phyloP scores from a whole-genome alignment of 2,888 invertebrate species.

The Caenorhabditis doughertyi region DNA sequence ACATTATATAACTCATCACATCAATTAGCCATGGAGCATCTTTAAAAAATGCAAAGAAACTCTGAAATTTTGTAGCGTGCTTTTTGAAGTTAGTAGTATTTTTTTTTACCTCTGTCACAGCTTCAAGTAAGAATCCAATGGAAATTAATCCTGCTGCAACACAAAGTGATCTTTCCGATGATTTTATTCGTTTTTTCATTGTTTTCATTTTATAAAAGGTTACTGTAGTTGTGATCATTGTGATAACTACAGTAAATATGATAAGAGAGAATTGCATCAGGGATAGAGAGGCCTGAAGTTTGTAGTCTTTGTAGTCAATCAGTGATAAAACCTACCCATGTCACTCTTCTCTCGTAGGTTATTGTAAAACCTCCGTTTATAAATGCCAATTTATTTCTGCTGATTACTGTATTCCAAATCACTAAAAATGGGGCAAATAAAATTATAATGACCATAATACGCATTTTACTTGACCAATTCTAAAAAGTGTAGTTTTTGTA shows the following conservation, averaged over 20 bases:
- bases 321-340: slow-evolving; percentile 8
- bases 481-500: too few relatives aligned
- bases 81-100: background rate
- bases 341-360: slow-evolving; percentile 25
- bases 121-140: slow-evolving; percentile 34
- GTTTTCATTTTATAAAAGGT: slow-evolving; percentile 45
- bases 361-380: slow-evolving; percentile 42
- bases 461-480: slow-evolving; percentile 39
- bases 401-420: slow-evolving; percentile 41
- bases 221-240: slow-evolving; percentile 39
- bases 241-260: slow-evolving; percentile 35
- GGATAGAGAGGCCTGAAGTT: slow-evolving; percentile 44
- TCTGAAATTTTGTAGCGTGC: slow-evolving; percentile 1
- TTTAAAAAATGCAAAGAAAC: slow-evolving; percentile 55
- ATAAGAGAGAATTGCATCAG: slow-evolving; percentile 41
- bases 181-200: slow-evolving; percentile 51
- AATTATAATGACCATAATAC: slow-evolving; percentile 25
- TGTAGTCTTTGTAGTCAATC: background rate
- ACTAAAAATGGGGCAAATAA: slow-evolving; percentile 33
- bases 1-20: slow-evolving; percentile 21
- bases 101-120: slow-evolving; percentile 32
- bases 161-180: slow-evolving; percentile 42
- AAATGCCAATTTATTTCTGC: slow-evolving; percentile 12
- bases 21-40: slow-evolving; percentile 32
- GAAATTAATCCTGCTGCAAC: slow-evolving; percentile 46